phyloP scores from a whole-genome alignment of 2,888 invertebrate genomes.

The Chymomyza procnemis region DNA sequence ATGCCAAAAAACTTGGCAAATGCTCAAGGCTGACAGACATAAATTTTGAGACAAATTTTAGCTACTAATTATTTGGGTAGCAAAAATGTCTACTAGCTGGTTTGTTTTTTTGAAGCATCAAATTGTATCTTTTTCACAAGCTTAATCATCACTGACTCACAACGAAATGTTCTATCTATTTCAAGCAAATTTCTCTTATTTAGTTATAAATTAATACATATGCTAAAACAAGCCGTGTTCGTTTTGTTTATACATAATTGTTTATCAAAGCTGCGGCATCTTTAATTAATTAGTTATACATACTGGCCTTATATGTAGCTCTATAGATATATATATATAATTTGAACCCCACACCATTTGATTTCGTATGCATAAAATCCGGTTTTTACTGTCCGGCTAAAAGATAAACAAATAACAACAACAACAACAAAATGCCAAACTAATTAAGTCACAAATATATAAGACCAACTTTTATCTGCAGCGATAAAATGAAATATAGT shows the following conservation, averaged over 20 bases:
- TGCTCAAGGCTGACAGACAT: constrained; percentile 56
- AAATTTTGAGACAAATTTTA: constrained; percentile 35
- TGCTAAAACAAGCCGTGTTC: constrained; percentile 25
- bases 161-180: constrained; percentile 62
- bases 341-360: constrained; percentile 5
- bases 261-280: constrained; percentile 57
- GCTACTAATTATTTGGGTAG: constrained; percentile 24
- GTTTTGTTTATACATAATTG: constrained; percentile 47
- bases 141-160: constrained; percentile 21
- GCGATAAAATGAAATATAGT: constrained; percentile 44
- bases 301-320: background rate
- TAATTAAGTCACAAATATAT: constrained; percentile 68
- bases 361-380: constrained; percentile 50
- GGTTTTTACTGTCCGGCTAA: constrained; percentile 56
- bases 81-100: background rate
- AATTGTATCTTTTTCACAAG: constrained; percentile 25
- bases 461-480: constrained; percentile 58
- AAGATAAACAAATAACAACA: constrained; percentile 2
- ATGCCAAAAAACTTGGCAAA: constrained; percentile 53
- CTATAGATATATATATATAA: no score
- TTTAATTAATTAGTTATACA: constrained; percentile 61
- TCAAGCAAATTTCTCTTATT: constrained; percentile 20
- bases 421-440: constrained; percentile 39
- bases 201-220: constrained; percentile 19
- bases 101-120: background rate